Percentiles rank a stretch among this genome's conserved stretches.
These are phyloP conservation scores for Copidosoma aretas DNA, from an alignment of 2,888 invertebrate genomes.

Conservation along the genomic window DNA sequence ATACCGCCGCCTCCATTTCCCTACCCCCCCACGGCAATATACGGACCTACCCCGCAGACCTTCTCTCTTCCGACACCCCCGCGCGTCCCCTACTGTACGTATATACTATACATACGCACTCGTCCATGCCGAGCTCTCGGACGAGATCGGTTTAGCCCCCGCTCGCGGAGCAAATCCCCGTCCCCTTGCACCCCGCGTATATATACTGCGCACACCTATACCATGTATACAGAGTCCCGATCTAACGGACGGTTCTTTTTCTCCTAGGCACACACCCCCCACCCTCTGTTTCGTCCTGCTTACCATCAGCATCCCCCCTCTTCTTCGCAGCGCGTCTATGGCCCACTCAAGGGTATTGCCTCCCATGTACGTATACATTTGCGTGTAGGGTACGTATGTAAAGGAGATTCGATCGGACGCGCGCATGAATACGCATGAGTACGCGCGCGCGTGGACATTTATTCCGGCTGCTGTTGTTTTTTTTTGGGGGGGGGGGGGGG, in stretches of 20 bases:
- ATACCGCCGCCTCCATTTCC: too few species aligned
- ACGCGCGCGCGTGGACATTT: not conserved
- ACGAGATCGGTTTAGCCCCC: too few species aligned
- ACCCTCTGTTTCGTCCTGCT: slow-evolving; percentile 41
- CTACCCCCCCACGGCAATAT: too few species aligned
- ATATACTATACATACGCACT: too few species aligned
- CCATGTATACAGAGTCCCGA: slow-evolving; percentile 45
- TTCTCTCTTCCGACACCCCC: too few species aligned
- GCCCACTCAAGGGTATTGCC: slow-evolving; percentile 60
- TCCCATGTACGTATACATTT: slow-evolving; percentile 32
- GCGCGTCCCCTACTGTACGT: too few species aligned
- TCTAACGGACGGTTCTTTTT: slow-evolving; percentile 45
- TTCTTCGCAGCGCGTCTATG: slow-evolving; percentile 44
- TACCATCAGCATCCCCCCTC: slow-evolving; percentile 44
- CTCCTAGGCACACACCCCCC: slow-evolving; percentile 55
- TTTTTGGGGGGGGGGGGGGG: too few species aligned
- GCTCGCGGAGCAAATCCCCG: not conserved
- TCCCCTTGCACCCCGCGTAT: slow-evolving; percentile 44
- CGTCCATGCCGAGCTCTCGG: too few species aligned
- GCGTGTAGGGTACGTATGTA: slow-evolving; percentile 36
- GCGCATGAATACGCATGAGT: not conserved
- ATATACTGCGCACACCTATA: slow-evolving; percentile 55
- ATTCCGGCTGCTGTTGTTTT: not conserved
- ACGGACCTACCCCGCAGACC: too few species aligned
- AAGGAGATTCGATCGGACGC: not conserved